Percentiles rank a stretch among this genome's conserved stretches.
Conservation (phyloP, 2,888 invertebrate genomes). For the Ellobium chinense region DNA sequence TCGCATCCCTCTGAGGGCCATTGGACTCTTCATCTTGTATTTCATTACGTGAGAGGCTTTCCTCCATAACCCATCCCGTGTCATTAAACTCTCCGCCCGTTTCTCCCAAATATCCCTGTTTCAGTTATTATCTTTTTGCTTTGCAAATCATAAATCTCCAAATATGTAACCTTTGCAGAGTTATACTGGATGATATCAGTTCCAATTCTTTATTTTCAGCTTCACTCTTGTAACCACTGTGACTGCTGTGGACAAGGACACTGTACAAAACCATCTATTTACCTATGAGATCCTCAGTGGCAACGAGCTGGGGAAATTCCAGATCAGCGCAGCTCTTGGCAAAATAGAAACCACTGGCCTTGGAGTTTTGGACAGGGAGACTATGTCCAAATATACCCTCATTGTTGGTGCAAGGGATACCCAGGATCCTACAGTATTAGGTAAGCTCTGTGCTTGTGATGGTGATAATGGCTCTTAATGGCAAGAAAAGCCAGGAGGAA, state of each 20-base stretch:
- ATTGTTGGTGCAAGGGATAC: slow-evolving; percentile 71
- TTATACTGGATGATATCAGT: not conserved
- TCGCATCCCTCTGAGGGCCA: too few species aligned
- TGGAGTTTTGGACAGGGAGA: slow-evolving; percentile 70
- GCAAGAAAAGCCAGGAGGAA: too few species aligned
- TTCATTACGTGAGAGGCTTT: too few species aligned
- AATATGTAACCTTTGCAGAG: not conserved
- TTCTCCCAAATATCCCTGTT: not conserved
- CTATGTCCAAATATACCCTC: slow-evolving; percentile 61
- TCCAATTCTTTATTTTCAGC: slow-evolving; percentile 81
- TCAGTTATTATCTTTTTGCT: not conserved
- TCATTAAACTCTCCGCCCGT: too few species aligned
- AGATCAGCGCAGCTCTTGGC: slow-evolving; percentile 57
- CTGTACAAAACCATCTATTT: slow-evolving; percentile 65
- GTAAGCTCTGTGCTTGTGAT: too few species aligned
- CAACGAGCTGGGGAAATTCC: slow-evolving; percentile 61
- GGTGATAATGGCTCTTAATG: too few species aligned
- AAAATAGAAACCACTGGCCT: slow-evolving; percentile 61
- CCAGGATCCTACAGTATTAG: slow-evolving; percentile 69
- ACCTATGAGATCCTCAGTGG: slow-evolving; percentile 67
- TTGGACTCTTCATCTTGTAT: too few species aligned
- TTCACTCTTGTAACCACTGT: slow-evolving; percentile 91
- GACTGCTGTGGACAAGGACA: slow-evolving; percentile 83
- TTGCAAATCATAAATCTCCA: not conserved
- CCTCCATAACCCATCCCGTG: too few species aligned